Conservation (phyloP, 2,113 vertebrate genomes). For the Cyanocitta stelleri region DNA sequence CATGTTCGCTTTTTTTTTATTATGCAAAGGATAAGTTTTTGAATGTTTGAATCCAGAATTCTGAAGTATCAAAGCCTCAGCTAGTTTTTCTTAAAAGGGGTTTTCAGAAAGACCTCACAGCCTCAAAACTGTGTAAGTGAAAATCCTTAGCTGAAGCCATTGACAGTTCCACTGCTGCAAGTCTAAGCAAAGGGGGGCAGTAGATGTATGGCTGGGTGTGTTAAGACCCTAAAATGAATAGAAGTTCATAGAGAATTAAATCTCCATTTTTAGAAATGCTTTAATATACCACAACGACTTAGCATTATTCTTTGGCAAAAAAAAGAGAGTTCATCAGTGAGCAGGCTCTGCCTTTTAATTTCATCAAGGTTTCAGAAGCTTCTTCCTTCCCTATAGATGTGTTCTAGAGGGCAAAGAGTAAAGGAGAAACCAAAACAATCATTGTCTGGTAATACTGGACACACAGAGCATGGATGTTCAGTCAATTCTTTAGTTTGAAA, state of each 20-base stretch:
- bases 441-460: no score
- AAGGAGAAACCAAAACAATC: neutral
- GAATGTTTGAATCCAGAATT: neutral
- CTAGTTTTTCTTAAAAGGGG: neutral
- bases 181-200: neutral
- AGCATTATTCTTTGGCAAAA: neutral
- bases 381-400: fast-evolving
- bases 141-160: neutral
- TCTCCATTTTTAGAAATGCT: neutral
- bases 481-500: neutral
- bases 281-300: neutral
- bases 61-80: neutral
- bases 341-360: neutral
- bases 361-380: neutral
- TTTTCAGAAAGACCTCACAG: neutral
- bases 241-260: neutral
- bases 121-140: neutral
- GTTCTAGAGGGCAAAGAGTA: neutral
- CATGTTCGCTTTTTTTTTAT: neutral
- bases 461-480: neutral
- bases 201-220: no score
- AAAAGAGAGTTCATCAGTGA: neutral
- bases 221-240: neutral
- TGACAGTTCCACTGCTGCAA: neutral
- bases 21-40: neutral